phyloP scores from a whole-genome alignment of 2,113 vertebrate species.

The Stegostoma tigrinum region DNA sequence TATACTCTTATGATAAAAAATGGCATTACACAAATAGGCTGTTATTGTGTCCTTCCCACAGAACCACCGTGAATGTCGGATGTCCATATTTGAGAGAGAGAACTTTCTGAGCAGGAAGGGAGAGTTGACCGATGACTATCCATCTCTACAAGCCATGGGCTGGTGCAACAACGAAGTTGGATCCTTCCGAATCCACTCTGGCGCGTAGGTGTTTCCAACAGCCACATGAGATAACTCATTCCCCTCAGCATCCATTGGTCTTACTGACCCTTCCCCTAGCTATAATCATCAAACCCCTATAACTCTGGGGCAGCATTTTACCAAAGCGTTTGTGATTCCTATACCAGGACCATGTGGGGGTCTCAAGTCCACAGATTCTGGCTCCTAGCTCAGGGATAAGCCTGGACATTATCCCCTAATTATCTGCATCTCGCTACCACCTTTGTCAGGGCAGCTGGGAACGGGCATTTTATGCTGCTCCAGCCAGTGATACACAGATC shows the following conservation, averaged over 20 bases:
- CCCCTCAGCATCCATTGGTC: background rate
- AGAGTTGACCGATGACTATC: slow-evolving; percentile 77
- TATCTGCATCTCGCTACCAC: background rate
- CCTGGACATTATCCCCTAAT: background rate
- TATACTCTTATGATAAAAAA: too few relatives aligned
- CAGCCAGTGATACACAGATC: too few relatives aligned
- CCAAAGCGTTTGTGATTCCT: background rate
- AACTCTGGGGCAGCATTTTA: background rate
- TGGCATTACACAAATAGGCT: background rate
- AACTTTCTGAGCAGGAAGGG: slow-evolving; percentile 85
- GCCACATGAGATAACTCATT: background rate
- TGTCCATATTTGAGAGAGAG: slow-evolving; percentile 84
- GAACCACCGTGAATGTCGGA: slow-evolving; percentile 77
- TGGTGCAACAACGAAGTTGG: slow-evolving; percentile 84
- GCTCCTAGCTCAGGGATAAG: background rate
- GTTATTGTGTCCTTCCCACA: slow-evolving; percentile 42
- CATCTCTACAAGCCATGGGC: slow-evolving; percentile 84
- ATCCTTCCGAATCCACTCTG: slow-evolving; percentile 74
- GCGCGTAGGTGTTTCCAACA: slow-evolving; percentile 69
- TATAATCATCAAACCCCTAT: background rate
- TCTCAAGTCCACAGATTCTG: background rate
- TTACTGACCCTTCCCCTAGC: too few relatives aligned
- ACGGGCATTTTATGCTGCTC: too few relatives aligned
- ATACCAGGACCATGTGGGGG: background rate
- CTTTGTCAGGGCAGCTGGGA: too few relatives aligned